Conservation (phyloP, 2,113 vertebrate species). For the Hippocampus comes region DNA sequence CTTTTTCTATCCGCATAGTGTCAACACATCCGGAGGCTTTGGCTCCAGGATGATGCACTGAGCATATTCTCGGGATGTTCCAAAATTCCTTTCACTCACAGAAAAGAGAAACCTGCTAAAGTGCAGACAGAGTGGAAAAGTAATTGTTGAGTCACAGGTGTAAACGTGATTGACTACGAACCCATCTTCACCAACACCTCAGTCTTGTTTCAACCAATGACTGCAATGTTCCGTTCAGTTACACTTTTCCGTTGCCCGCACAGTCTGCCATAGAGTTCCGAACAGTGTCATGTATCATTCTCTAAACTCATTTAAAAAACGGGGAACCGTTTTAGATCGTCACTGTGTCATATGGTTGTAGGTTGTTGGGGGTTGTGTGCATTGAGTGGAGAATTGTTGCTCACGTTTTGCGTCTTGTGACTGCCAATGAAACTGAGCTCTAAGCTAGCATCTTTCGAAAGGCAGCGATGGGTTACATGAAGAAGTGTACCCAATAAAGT, state of each 20-base stretch:
- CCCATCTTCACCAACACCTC: not conserved
- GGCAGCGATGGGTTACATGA: too few relatives aligned
- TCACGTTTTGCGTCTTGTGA: not conserved
- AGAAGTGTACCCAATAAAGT: not conserved
- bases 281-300: conserved; percentile 27
- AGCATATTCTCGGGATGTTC: conserved; percentile 58
- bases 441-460: not conserved
- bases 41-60: conserved; percentile 40
- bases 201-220: conserved; percentile 18
- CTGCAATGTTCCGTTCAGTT: conserved; percentile 45
- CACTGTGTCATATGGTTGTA: not conserved
- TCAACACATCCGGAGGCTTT: conserved; percentile 46
- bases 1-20: conserved; percentile 25
- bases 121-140: conserved; percentile 17
- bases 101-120: conserved; percentile 33
- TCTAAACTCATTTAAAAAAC: conserved; percentile 12
- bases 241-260: conserved; percentile 61
- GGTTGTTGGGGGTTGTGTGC: not conserved
- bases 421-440: not conserved
- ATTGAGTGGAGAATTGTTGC: not conserved
- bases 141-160: conserved; percentile 35
- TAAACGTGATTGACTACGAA: conserved; percentile 14
- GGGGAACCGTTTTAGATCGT: not conserved
- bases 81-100: conserved; percentile 56
- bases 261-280: conserved; percentile 45